A percentile compares a stretch with the other conserved stretches of the same genome.
Evolutionary conservation across 2,113 vertebrate species (phyloP).

Genomic region (Calonectris borealis): DNA sequence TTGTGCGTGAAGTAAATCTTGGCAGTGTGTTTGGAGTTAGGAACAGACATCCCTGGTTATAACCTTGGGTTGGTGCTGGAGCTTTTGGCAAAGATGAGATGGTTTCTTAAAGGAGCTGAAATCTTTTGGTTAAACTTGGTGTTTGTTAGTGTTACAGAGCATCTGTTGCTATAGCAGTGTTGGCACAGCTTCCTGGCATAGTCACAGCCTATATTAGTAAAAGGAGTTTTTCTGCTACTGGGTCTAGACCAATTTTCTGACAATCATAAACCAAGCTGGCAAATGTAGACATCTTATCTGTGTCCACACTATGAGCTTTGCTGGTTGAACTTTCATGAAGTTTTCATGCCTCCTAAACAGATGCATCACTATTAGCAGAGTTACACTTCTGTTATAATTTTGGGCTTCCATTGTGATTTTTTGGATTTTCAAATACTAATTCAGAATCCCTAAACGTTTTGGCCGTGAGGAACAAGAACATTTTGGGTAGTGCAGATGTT

Average conservation of each 20-base stretch:
- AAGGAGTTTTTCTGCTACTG: background rate
- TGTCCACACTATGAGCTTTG: background rate
- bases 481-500: background rate
- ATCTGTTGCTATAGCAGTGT: background rate
- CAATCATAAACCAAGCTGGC: background rate
- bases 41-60: background rate
- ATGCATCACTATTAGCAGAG: background rate
- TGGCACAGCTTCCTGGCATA: background rate
- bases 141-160: background rate
- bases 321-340: background rate
- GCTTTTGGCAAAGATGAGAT: background rate
- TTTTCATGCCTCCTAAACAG: background rate
- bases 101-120: background rate
- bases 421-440: background rate
- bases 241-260: background rate
- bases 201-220: background rate
- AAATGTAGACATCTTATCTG: background rate
- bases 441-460: background rate
- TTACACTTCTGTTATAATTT: background rate
- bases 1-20: background rate
- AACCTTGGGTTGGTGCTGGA: background rate
- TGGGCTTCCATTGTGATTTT: background rate
- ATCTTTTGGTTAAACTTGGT: background rate
- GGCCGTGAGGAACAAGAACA: background rate
- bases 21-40: background rate